Evolutionary conservation across 1,140 invertebrate genomes (phyloP), one percentile per base, ranked within the genome.

Genomic region (Diorhabda carinulata): DNA sequence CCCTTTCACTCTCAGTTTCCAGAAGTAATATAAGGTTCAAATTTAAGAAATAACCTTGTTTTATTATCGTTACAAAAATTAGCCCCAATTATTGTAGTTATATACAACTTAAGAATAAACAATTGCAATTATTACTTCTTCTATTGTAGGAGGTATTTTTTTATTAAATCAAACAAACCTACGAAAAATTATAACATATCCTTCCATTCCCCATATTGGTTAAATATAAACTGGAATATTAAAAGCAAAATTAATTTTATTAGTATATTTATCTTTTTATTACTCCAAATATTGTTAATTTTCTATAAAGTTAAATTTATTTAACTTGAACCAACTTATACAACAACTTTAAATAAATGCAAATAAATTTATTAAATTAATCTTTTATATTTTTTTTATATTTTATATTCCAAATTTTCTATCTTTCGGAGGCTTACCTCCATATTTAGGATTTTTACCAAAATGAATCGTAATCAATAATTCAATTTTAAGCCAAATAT

Each of bases 61-160:
- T 73, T 85, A 79, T 76, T 83, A 77, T 81, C 83, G 4, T 84
- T 82, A 79, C 83, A 84, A 84, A 85, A 85, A 83, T 83, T 85
- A 81, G 78, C 81, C 2, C 83, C 83, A 4, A 78, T 82, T 75
- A 77, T 81, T 77, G 62, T 83, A 67, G 60, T 83, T 77, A 72
- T 79, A 80, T 78, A 80, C 71, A 69, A 47, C 1, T 25, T 52
- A 5, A 56, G 43, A 42, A 25, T 25, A 25, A 75, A 76, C 81
- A 74, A 67, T 82, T 58, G 81, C 80, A 71, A 75, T 76, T 60
- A 73, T 83, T 71, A 59, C 81, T 61, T 81, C 81, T 63, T 70
- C 77, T 47, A 62, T 83, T 60, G 64, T 77, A 60, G 71, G 74
- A 68, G 69, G 71, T 58, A 71, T 78, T 61, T 77, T 79, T 69